Evolutionary conservation across 2,113 vertebrate genomes (phyloP).

Genomic region (Meles meles): DNA sequence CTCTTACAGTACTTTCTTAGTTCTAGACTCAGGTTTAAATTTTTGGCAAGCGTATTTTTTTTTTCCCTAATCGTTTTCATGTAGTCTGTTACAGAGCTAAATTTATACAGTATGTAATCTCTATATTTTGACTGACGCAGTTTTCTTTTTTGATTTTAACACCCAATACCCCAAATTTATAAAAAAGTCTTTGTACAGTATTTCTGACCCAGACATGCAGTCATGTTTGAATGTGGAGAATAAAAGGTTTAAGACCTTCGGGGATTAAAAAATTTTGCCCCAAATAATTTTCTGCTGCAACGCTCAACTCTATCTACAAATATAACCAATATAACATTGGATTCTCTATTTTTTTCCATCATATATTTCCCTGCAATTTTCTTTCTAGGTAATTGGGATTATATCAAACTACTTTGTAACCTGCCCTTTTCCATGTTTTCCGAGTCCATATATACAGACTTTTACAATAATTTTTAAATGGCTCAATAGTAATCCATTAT

Average conservation of each 20-base stretch:
- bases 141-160: slow-evolving; percentile 40
- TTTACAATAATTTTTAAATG: not conserved
- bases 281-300: not conserved
- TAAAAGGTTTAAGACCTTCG: not conserved
- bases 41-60: slow-evolving; percentile 48
- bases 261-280: not conserved
- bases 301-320: not conserved
- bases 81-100: slow-evolving; percentile 31
- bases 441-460: not conserved
- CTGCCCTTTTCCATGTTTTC: not conserved
- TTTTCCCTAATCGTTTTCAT: slow-evolving; percentile 39
- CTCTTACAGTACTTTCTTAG: not conserved
- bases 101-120: slow-evolving; percentile 20
- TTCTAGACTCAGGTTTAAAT: slow-evolving; percentile 5
- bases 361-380: slow-evolving; percentile 8
- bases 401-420: not conserved
- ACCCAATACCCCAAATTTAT: not conserved
- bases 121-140: slow-evolving; percentile 50
- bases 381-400: not conserved
- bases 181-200: not conserved
- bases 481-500: not conserved
- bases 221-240: not conserved
- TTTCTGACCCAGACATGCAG: not conserved
- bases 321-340: not conserved
- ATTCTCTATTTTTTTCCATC: not conserved